A percentile compares a stretch with the other conserved stretches of the same genome.
Evolutionary conservation across 2,888 invertebrate genomes (phyloP).

Genomic region (Tholera decimalis): DNA sequence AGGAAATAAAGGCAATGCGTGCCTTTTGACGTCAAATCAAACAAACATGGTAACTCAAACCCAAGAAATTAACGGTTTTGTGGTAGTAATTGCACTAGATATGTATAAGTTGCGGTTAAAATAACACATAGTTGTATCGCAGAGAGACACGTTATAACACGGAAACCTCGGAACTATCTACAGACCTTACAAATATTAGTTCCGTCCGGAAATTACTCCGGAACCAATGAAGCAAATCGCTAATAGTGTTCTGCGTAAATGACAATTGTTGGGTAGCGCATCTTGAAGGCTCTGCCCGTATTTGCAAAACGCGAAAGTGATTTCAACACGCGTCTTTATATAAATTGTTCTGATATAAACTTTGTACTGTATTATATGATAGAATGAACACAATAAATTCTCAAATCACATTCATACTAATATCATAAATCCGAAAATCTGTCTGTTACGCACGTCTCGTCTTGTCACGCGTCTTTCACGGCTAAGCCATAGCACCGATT

Average conservation of each 20-base stretch:
- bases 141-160: not conserved
- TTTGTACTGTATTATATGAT: no score
- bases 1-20: not conserved
- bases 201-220: conserved; percentile 26
- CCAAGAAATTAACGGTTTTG: not conserved
- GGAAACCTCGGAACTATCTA: not conserved
- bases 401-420: no score
- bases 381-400: no score
- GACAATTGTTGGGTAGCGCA: not conserved
- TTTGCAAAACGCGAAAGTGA: no score
- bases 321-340: no score
- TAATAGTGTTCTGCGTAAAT: not conserved
- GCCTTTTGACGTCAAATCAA: no score
- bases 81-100: not conserved
- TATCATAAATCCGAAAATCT: no score
- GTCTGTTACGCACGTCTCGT: no score
- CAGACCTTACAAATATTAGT: conserved; percentile 25
- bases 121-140: not conserved
- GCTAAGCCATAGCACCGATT: no score
- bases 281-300: no score
- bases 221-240: not conserved
- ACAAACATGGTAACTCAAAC: not conserved
- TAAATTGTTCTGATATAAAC: no score
- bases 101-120: not conserved
- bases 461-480: no score